A percentile compares a stretch with the other conserved stretches of the same genome.
Conservation (phyloP, 2,113 vertebrate genomes). For the Mixornis gularis region DNA sequence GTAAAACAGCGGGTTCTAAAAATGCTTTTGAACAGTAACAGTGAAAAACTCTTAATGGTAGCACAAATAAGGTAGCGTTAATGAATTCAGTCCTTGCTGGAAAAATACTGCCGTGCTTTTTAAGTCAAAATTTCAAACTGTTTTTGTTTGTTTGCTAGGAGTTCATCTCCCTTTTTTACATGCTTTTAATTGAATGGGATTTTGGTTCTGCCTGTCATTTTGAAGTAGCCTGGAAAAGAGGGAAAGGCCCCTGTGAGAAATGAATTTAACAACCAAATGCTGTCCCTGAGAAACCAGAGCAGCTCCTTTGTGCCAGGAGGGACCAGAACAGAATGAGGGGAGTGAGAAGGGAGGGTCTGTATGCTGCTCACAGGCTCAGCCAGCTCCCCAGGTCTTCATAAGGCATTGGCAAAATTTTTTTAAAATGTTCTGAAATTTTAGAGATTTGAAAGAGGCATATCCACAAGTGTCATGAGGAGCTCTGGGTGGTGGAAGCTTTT, state of each 20-base stretch:
- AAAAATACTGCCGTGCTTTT: constrained; percentile 16
- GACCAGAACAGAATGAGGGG: background rate
- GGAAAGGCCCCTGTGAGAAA: background rate
- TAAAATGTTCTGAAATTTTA: background rate
- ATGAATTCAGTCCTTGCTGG: constrained; percentile 25
- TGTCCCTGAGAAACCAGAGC: background rate
- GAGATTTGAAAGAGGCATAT: background rate
- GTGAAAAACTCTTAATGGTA: background rate
- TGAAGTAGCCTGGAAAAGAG: background rate
- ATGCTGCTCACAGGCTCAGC: background rate
- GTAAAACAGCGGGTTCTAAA: background rate
- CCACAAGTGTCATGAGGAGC: background rate
- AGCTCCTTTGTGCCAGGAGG: background rate
- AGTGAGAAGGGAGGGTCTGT: background rate
- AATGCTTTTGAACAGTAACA: background rate
- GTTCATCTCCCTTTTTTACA: background rate
- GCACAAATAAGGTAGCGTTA: background rate
- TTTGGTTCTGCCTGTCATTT: background rate
- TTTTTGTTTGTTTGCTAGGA: constrained; percentile 1
- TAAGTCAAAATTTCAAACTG: constrained; percentile 35
- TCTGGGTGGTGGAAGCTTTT: background rate
- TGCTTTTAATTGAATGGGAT: background rate
- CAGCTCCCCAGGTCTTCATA: background rate
- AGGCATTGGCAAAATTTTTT: background rate
- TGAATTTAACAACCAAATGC: constrained; percentile 7